phyloP scores from a whole-genome alignment of 2,113 vertebrate genomes.

The Polyodon spathula region DNA sequence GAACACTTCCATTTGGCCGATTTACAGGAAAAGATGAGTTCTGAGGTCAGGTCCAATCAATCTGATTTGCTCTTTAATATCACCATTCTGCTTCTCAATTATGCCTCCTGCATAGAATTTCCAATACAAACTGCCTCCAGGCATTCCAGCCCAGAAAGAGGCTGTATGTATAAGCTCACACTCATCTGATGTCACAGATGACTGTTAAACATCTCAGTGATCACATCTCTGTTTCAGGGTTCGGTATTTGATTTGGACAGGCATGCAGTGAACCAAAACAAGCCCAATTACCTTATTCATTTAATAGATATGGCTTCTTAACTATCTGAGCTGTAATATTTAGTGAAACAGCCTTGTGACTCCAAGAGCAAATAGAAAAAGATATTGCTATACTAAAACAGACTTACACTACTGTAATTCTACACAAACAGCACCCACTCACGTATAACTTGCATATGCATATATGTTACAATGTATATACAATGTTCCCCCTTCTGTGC shows the following conservation, averaged over 20 bases:
- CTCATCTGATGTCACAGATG: slow-evolving; percentile 4
- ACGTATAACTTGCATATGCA: too few species aligned
- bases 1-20: slow-evolving; percentile 25
- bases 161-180: slow-evolving; percentile 8
- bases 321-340: not conserved
- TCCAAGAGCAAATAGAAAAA: too few species aligned
- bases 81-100: slow-evolving; percentile 29
- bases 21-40: slow-evolving; percentile 33
- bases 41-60: slow-evolving; percentile 36
- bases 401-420: too few species aligned
- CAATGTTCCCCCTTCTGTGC: too few species aligned
- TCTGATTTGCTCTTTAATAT: slow-evolving; percentile 40
- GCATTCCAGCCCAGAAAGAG: slow-evolving; percentile 9
- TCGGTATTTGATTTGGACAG: not conserved
- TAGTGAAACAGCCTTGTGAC: not conserved
- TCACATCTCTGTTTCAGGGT: slow-evolving; percentile 1
- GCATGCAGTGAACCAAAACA: not conserved
- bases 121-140: slow-evolving; percentile 28
- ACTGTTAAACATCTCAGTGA: not conserved
- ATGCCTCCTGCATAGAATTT: slow-evolving; percentile 28
- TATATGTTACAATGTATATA: too few species aligned
- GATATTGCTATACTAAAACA: too few species aligned
- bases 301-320: not conserved
- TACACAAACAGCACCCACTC: too few species aligned
- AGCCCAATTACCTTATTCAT: not conserved